phyloP scores from a whole-genome alignment of 2,797 vertebrate genomes.

The Aplochiton taeniatus region DNA sequence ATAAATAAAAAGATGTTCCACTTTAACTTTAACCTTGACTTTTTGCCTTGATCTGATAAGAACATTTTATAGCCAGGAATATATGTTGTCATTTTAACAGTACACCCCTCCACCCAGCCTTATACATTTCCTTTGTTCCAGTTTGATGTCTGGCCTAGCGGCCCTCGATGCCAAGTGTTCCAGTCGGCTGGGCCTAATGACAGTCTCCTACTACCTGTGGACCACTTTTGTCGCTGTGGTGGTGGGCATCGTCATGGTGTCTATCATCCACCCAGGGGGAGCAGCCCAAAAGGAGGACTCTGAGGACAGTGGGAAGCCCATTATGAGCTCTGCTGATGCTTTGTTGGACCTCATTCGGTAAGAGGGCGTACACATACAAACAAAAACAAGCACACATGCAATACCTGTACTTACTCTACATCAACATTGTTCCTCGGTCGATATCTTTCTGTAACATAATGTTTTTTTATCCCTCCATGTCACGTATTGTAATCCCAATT shows the following conservation, averaged over 20 bases:
- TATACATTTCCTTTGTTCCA: constrained; percentile 54
- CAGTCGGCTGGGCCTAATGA: constrained; percentile 91
- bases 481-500: no score
- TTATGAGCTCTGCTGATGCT: constrained; percentile 95
- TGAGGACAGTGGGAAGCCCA: constrained; percentile 85
- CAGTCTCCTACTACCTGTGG: constrained; percentile 94
- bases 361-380: constrained; percentile 22
- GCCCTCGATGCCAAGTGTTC: constrained; percentile 95
- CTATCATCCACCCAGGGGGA: constrained; percentile 91
- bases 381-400: no score
- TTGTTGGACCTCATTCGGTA: constrained; percentile 95
- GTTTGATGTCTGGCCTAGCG: constrained; percentile 94
- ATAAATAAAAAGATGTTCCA: no score
- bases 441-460: no score
- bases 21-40: no score
- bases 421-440: no score
- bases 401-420: no score
- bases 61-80: no score
- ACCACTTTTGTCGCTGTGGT: constrained; percentile 95
- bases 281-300: constrained; percentile 91
- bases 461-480: no score
- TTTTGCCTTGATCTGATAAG: no score
- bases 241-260: constrained; percentile 95
- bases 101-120: neutral
- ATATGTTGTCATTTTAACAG: no score